These are phyloP conservation scores for Agrypnus murinus DNA, from an alignment of 2,888 invertebrate genomes.

Conservation along the genomic window DNA sequence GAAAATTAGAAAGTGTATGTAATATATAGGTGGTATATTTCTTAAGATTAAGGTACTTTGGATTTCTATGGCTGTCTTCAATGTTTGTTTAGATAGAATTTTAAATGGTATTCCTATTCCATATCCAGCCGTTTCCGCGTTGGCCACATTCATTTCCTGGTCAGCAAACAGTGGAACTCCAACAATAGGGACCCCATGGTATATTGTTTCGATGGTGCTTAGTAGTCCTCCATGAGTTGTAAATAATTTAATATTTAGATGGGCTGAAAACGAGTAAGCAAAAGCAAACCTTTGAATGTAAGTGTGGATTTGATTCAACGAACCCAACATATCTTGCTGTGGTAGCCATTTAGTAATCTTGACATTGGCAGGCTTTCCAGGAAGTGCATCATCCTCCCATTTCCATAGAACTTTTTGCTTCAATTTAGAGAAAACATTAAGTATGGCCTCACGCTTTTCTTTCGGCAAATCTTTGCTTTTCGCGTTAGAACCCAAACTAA, in stretches of 20 bases:
- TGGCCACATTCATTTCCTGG: conserved; percentile 65
- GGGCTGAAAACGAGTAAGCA: background rate
- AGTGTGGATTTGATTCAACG: no score
- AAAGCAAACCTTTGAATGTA: no score
- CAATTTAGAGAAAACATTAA: conserved; percentile 75
- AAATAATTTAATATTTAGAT: background rate
- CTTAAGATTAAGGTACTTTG: conserved; percentile 13
- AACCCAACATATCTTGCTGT: conserved; percentile 63
- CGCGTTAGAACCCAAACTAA: conserved; percentile 77
- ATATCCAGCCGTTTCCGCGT: no score
- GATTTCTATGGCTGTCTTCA: conserved; percentile 12
- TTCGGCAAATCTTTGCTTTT: conserved; percentile 73
- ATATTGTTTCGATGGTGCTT: no score
- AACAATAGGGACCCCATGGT: conserved; percentile 71
- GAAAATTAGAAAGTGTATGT: no score
- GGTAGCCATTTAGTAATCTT: conserved; percentile 61
- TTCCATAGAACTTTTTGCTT: conserved; percentile 82
- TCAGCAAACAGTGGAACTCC: conserved; percentile 73
- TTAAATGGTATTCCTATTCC: background rate
- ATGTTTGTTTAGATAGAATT: conserved; percentile 4
- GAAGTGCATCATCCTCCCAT: conserved; percentile 75
- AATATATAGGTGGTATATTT: background rate
- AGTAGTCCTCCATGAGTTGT: no score
- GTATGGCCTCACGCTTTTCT: conserved; percentile 73
- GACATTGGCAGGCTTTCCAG: conserved; percentile 49